Percentiles rank a stretch among this genome's conserved stretches.
Evolutionary conservation across 2,797 vertebrate genomes (phyloP).

Genomic region (Sebastes matsubarae): DNA sequence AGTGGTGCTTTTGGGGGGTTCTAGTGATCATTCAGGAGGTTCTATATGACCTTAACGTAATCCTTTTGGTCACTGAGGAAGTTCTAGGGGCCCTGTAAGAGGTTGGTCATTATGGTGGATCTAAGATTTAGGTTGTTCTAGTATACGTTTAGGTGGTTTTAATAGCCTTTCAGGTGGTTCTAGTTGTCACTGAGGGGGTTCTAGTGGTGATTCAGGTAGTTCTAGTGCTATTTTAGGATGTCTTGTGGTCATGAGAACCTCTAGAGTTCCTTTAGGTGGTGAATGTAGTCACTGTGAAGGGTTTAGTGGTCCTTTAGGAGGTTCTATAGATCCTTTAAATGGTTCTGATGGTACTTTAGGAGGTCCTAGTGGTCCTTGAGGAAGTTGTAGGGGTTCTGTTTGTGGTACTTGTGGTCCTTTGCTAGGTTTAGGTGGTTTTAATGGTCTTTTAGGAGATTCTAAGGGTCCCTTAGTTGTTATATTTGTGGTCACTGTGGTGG

Average conservation of each 20-base stretch:
- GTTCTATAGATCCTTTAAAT: neutral
- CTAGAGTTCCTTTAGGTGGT: neutral
- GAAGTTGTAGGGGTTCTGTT: neutral
- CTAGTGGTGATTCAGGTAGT: neutral
- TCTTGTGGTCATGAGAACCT: neutral
- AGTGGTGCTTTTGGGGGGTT: neutral
- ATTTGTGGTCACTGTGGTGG: neutral
- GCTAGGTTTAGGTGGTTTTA: neutral
- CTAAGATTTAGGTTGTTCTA: too few relatives aligned
- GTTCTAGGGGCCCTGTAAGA: neutral
- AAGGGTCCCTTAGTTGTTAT: neutral
- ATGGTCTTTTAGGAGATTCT: neutral
- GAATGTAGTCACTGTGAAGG: neutral
- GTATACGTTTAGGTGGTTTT: neutral
- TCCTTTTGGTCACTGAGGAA: neutral
- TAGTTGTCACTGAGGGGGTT: neutral
- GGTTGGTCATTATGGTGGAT: neutral
- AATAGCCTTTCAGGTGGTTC: neutral
- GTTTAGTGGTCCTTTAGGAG: neutral
- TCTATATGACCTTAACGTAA: neutral
- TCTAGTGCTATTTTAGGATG: neutral
- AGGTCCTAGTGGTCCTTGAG: neutral
- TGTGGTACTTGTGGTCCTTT: neutral
- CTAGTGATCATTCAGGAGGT: neutral
- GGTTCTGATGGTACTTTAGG: neutral